Base-by-base conservation (phyloP, 2,797 vertebrate species). In the Sebastolobus alascanus region DNA sequence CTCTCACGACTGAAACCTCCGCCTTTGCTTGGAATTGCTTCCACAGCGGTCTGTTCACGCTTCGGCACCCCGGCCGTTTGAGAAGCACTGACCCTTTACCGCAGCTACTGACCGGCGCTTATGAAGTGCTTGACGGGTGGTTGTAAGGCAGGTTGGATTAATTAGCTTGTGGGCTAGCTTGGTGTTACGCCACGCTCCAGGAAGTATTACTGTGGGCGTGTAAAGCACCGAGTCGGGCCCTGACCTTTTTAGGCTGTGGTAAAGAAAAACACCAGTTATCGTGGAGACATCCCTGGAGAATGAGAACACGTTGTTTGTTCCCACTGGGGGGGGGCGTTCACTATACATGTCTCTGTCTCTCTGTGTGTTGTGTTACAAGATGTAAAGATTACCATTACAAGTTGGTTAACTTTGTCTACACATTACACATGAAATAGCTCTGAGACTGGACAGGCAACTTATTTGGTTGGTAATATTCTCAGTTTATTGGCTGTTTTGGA, bases 141-240 rank as follows among this genome's bases (percentile, higher is more conserved):
- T 85, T 92, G 92, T 93, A 91, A 91, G 85, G 85, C 79, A 85
- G 85, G 87, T 83, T 90, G 89, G 88, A 92, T 94, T 95, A 94
- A 94, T 95, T 94, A 94, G 85, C 85, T 91, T 83, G 84, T 72
- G 83, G 90, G 84, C 83, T 86, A 82, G 89, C 78, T 83, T 9
- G 84, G 60, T 86, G 86, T 77, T 87, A 72, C n/a, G 16, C 59
- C 75, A 79, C 68, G 69, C 85, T 88, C 70, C 72, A 79, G 75
- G 73, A 89, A 75, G 80, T 84, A 90, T 90, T 70, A 87, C 73
- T 65, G 80, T 89, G 81, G 84, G 75, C 46, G 81, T 87, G 88
- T 89, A 89, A 90, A 82, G 68, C 84, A 84, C 46, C 4, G 35
- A 85, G 87, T 88, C 35, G 60, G 79, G 84, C 35, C 65, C 16